Percentiles rank a stretch among this genome's conserved stretches.
phyloP scores from a whole-genome alignment of 1,140 invertebrate genomes.

The Macrotrachela quadricornifera region DNA sequence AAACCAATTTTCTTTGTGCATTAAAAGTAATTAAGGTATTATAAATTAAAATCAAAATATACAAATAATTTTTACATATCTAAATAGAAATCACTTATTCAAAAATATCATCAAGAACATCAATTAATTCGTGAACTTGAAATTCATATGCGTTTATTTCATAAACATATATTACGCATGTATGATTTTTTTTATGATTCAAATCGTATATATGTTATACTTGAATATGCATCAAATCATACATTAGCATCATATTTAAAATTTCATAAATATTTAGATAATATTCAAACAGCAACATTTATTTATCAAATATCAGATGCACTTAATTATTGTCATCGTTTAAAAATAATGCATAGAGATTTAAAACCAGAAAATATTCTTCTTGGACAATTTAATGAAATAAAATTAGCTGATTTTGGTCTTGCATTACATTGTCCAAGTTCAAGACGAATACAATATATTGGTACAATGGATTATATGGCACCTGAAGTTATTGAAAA shows the following conservation, averaged over 20 bases:
- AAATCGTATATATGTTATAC: slow-evolving; percentile 60
- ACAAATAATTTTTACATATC: no score
- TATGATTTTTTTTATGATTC: slow-evolving; percentile 77
- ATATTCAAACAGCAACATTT: slow-evolving; percentile 36
- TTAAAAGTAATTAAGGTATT: slow-evolving; percentile 64
- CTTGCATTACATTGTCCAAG: slow-evolving; percentile 3
- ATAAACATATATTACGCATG: slow-evolving; percentile 68
- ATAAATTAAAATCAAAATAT: slow-evolving; percentile 44
- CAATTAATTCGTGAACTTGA: slow-evolving; percentile 77
- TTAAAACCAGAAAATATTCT: slow-evolving; percentile 87
- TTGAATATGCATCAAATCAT: slow-evolving; percentile 72
- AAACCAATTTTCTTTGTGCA: slow-evolving; percentile 70
- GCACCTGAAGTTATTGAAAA: slow-evolving; percentile 93
- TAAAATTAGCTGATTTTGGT: slow-evolving; percentile 91
- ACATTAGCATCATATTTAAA: slow-evolving; percentile 50
- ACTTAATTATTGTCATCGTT: slow-evolving; percentile 72
- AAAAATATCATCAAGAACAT: slow-evolving; percentile 65
- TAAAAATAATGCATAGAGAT: slow-evolving; percentile 72
- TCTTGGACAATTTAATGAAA: slow-evolving; percentile 53
- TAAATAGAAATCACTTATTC: slow-evolving; percentile 30
- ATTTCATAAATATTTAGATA: slow-evolving; percentile 34
- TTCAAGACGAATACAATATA: slow-evolving; percentile 58
- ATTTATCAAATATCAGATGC: slow-evolving; percentile 66
- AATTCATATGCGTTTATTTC: slow-evolving; percentile 62
- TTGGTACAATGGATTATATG: slow-evolving; percentile 80